Evolutionary conservation across 2,797 vertebrate genomes (phyloP).

Genomic region (Naso thynnoides): DNA sequence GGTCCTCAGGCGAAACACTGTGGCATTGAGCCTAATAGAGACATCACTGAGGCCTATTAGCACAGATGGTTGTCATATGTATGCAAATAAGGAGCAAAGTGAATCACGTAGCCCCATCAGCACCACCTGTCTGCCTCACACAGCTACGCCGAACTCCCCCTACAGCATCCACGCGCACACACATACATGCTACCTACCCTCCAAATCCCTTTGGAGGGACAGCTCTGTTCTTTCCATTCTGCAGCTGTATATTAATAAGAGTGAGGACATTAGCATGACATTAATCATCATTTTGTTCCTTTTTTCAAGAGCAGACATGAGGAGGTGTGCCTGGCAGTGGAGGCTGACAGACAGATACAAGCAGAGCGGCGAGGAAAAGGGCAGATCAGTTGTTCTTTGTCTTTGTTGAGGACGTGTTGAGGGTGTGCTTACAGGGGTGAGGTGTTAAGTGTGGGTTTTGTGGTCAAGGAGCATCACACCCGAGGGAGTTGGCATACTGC

Average conservation of each 20-base stretch:
- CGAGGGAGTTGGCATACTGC: conserved; percentile 54
- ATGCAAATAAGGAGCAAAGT: conserved; percentile 98
- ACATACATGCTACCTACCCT: conserved; percentile 77
- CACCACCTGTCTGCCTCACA: conserved; percentile 94
- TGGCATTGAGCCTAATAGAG: conserved; percentile 91
- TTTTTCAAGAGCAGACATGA: conserved; percentile 58
- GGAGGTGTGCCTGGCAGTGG: conserved; percentile 39
- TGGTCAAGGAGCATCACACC: conserved; percentile 52
- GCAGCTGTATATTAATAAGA: conserved; percentile 92
- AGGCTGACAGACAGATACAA: conserved; percentile 32
- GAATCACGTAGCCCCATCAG: conserved; percentile 91
- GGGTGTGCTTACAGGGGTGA: conserved; percentile 65
- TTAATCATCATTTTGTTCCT: conserved; percentile 92
- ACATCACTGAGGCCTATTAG: conserved; percentile 92
- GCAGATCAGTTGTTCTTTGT: conserved; percentile 49
- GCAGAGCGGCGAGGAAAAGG: conserved; percentile 9
- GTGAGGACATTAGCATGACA: conserved; percentile 90
- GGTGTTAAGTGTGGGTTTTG: conserved; percentile 64
- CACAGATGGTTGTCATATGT: conserved; percentile 99
- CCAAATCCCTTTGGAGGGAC: conserved; percentile 82
- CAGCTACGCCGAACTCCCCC: conserved; percentile 59
- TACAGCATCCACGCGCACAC: conserved; percentile 46
- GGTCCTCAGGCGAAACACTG: conserved; percentile 66
- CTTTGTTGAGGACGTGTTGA: conserved; percentile 77
- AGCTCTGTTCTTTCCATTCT: conserved; percentile 84